Evolutionary conservation across 2,797 vertebrate genomes (phyloP), one percentile per base, ranked within the genome.

Genomic region (Xenops minutus): DNA sequence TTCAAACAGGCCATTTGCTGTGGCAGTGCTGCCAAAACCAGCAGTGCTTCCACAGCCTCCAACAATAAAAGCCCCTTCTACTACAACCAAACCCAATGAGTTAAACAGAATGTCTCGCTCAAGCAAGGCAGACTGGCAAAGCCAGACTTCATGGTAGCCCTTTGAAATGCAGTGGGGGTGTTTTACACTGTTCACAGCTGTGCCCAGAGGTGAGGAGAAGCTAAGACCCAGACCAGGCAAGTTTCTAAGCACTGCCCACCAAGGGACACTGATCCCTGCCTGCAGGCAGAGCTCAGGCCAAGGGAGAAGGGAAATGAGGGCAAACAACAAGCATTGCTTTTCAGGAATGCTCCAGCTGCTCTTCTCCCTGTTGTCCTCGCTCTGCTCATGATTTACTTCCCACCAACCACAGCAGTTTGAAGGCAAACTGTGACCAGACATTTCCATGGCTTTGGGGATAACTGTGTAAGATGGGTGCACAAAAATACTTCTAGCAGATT

Each of bases 301-400:
- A 14, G 49, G 55, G 6, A 43, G 26, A 27, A 46, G 26, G 34
- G 30, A 36, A 72, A 16, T 0, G 13, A 55, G 24, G 62, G 17
- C 10, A 34, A 37, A 19, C 0, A 58, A 13, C 5, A 3, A 56
- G 41, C 26, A 1, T 2, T 4, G 16, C 37, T 62, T 20, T 20
- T 34, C 56, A 54, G 41, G 36, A 22, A 27, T 0, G 39, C 19
- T 67, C 32, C 58, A 30, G 2, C 41, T 55, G 48, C 21, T 37
- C 26, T 7, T 9, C 36, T 23, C 30, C 6, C 1, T 2, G 12
- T 1, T 20, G 2, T 16, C 15, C 39, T 46, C 58, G 5, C 8
- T 32, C 37, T 12, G 10, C 20, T 13, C 41, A 0, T 0, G 4
- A 3, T 0, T 1, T 0, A 3, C 9, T 32, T 41, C 55, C 48